These are phyloP conservation scores for Phalera bucephala DNA, from an alignment of 2,888 invertebrate species.

Conservation along the genomic window DNA sequence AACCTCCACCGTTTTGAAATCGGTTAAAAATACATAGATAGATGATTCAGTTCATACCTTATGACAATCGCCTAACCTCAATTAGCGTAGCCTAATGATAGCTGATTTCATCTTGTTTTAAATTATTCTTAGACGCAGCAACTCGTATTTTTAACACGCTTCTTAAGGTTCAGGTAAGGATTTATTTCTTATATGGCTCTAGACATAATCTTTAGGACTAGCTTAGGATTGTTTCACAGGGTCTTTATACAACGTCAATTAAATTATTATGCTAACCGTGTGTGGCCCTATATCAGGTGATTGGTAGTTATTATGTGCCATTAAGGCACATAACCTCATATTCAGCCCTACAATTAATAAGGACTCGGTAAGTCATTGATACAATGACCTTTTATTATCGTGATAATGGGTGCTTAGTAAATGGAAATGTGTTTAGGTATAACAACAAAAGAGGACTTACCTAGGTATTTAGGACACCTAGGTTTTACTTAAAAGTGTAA, in stretches of 20 bases:
- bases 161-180: no score
- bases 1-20: no score
- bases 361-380: slow-evolving; percentile 30
- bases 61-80: not conserved
- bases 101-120: no score
- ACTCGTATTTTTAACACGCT: no score
- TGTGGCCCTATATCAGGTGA: slow-evolving; percentile 27
- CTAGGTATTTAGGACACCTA: no score
- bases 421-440: not conserved
- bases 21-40: no score
- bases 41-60: no score
- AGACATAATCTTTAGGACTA: no score
- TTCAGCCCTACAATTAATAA: slow-evolving; percentile 22
- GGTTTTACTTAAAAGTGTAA: no score
- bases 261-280: slow-evolving; percentile 39
- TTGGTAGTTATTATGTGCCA: slow-evolving; percentile 32
- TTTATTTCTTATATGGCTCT: no score
- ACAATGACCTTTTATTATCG: slow-evolving; percentile 25
- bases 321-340: slow-evolving; percentile 41
- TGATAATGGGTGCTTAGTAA: not conserved
- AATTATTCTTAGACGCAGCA: no score
- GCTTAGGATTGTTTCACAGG: slow-evolving; percentile 1
- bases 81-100: not conserved
- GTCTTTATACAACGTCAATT: slow-evolving; percentile 24
- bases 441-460: no score